A percentile compares a stretch with the other conserved stretches of the same genome.
These are phyloP conservation scores for Spilarctia lutea DNA, from an alignment of 2,888 invertebrate species.

Conservation along the genomic window DNA sequence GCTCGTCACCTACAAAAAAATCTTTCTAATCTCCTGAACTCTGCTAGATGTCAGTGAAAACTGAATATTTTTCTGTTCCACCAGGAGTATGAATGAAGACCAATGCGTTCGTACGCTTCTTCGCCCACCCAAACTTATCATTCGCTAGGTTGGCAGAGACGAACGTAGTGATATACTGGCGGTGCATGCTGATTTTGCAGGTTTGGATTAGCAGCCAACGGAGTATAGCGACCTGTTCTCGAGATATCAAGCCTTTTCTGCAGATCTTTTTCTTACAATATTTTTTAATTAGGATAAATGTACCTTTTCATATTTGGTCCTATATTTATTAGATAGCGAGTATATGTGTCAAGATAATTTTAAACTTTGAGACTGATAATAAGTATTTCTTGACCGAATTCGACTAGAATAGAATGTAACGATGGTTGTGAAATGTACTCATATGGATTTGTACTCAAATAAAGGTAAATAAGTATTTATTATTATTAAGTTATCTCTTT, in stretches of 20 bases:
- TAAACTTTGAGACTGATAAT: not conserved
- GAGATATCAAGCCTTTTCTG: not conserved
- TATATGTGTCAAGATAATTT: not conserved
- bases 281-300: not conserved
- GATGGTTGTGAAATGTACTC: not conserved
- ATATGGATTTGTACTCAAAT: not conserved
- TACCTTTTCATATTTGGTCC: not conserved
- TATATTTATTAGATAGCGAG: not conserved
- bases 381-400: not conserved
- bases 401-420: not conserved
- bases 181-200: constrained; percentile 3
- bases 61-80: constrained; percentile 13
- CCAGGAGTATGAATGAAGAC: constrained; percentile 4
- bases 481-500: not conserved
- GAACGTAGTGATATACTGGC: not conserved
- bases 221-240: not conserved
- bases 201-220: not conserved
- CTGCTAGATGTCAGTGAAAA: not conserved
- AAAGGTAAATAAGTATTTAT: not conserved
- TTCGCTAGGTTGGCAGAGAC: not conserved
- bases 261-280: not conserved
- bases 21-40: not conserved
- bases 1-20: not conserved
- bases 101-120: not conserved
- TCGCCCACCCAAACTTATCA: not conserved